A percentile compares a stretch with the other conserved stretches of the same genome.
Evolutionary conservation across 64 coral and sea anemone species (phyloP).

Genomic region (Actinia tenebrosa): DNA sequence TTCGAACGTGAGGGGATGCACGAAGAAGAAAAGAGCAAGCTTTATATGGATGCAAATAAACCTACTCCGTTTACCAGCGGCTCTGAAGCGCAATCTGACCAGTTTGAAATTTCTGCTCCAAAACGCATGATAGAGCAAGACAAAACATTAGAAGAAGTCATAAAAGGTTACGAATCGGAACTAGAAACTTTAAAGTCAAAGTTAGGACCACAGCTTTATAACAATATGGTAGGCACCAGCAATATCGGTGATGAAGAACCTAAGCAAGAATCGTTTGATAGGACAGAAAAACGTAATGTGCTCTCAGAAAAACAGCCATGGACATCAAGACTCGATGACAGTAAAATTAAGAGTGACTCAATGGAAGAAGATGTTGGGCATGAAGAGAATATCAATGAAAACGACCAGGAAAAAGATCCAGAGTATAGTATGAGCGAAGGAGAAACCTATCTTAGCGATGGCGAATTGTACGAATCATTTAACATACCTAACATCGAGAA

Average conservation of each 20-base stretch:
- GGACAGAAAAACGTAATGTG: not conserved
- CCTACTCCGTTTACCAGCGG: not conserved
- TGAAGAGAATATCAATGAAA: not conserved
- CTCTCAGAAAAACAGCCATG: not conserved
- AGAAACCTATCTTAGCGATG: not conserved
- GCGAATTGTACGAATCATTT: not conserved
- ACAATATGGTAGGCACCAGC: not conserved
- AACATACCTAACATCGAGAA: not conserved
- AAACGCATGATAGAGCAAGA: conserved; percentile 27
- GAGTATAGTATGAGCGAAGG: not conserved
- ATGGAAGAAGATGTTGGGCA: not conserved
- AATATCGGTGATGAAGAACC: not conserved
- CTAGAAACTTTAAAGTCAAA: conserved; percentile 35
- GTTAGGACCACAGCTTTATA: not conserved
- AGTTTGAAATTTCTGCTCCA: conserved; percentile 16
- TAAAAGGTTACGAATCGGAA: conserved; percentile 46
- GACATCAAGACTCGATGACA: not conserved
- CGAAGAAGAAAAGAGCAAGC: not conserved
- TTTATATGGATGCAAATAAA: not conserved
- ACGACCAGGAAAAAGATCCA: not conserved
- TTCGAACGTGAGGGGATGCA: not conserved
- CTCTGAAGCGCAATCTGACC: not conserved
- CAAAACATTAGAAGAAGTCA: conserved; percentile 43
- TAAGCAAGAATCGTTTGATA: not conserved
- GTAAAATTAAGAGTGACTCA: not conserved